These are phyloP conservation scores for Agriopis marginaria DNA, from an alignment of 2,888 invertebrate genomes.

Conservation along the genomic window DNA sequence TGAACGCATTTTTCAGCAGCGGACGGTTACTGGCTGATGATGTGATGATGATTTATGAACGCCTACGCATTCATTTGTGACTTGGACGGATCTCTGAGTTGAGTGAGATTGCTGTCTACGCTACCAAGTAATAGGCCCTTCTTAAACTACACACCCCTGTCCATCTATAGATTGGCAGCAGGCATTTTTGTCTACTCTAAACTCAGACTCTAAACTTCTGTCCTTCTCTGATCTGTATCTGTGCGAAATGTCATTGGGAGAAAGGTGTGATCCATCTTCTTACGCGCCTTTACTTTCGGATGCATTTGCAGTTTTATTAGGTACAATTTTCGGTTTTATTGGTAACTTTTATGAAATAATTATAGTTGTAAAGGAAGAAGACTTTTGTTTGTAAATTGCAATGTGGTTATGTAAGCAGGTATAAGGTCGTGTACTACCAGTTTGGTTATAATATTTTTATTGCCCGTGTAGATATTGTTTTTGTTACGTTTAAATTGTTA, in stretches of 20 bases:
- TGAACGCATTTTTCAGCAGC: too few relatives aligned
- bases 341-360: conserved; percentile 29
- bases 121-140: too few relatives aligned
- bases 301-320: conserved; percentile 34
- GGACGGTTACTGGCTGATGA: too few relatives aligned
- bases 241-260: conserved; percentile 34
- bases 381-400: conserved; percentile 2
- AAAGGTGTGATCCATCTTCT: conserved; percentile 32
- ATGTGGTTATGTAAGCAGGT: conserved; percentile 4
- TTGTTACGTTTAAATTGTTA: too few relatives aligned
- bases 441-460: too few relatives aligned
- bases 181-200: not conserved
- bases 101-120: too few relatives aligned
- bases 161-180: too few relatives aligned
- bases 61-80: too few relatives aligned
- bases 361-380: conserved; percentile 12
- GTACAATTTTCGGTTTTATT: conserved; percentile 27
- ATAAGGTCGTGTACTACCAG: not conserved
- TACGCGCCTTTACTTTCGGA: conserved; percentile 27
- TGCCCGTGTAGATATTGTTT: too few relatives aligned
- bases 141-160: not conserved
- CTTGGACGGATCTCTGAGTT: too few relatives aligned
- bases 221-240: conserved; percentile 19
- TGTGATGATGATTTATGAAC: too few relatives aligned
- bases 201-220: not conserved